These are phyloP conservation scores for Drepana arcuata DNA, from an alignment of 1,140 invertebrate genomes.

Conservation along the genomic window DNA sequence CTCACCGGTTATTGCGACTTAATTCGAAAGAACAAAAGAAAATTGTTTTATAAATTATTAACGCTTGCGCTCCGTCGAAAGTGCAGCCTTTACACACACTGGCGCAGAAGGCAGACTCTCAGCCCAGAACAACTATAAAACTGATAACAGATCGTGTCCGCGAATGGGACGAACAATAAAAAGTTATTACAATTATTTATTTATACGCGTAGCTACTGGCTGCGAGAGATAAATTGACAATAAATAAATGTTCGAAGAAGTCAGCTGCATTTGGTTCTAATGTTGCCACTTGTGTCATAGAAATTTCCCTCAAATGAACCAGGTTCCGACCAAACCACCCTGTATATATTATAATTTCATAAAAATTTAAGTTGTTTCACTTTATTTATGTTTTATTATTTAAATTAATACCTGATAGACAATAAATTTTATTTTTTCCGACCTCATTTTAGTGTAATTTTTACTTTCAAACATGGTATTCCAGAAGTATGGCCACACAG, in stretches of 20 bases:
- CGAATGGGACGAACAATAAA: slow-evolving; percentile 28
- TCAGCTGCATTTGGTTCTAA: slow-evolving; percentile 16
- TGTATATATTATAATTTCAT: no score
- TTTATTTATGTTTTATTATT: no score
- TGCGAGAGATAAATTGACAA: slow-evolving; percentile 27
- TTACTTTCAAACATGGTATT: no score
- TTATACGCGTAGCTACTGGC: slow-evolving; percentile 35
- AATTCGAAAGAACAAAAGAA: no score
- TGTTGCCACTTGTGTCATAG: slow-evolving; percentile 19
- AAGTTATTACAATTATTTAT: slow-evolving; percentile 36
- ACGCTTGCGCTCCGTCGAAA: slow-evolving; percentile 39
- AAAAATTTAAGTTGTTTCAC: no score
- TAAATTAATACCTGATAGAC: no score
- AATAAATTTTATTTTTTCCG: no score
- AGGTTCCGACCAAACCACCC: no score
- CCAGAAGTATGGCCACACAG: no score
- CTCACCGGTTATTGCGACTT: no score
- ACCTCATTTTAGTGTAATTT: no score
- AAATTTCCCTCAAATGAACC: no score
- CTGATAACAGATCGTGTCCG: slow-evolving; percentile 40
- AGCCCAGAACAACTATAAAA: slow-evolving; percentile 36
- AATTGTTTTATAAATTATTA: slow-evolving; percentile 2
- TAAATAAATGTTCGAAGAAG: slow-evolving; percentile 34
- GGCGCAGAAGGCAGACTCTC: slow-evolving; percentile 65
- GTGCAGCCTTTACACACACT: slow-evolving; percentile 67